Conservation (phyloP, 2,888 invertebrate genomes). For the Drepana falcataria region DNA sequence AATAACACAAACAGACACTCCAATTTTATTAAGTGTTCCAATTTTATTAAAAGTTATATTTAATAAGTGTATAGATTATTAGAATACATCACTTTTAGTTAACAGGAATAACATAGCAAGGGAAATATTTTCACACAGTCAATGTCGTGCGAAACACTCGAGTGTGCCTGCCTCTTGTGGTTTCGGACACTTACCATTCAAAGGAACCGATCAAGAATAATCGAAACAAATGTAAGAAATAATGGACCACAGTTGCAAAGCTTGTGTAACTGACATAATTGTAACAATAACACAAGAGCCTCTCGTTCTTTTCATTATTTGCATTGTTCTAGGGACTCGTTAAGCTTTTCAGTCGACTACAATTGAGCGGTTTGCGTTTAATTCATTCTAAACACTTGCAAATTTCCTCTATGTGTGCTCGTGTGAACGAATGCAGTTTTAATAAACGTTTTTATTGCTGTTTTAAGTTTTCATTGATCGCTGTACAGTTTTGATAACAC, state of each 20-base stretch:
- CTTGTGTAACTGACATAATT: constrained; percentile 60
- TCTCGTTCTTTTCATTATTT: constrained; percentile 57
- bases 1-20: no score
- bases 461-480: no score
- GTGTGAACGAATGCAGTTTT: constrained; percentile 26
- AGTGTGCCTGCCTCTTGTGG: constrained; percentile 25
- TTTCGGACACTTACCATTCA: constrained; percentile 42
- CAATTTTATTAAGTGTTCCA: no score
- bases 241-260: constrained; percentile 50
- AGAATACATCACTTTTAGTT: background rate
- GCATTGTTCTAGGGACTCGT: constrained; percentile 57
- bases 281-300: constrained; percentile 53
- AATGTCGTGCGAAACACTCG: constrained; percentile 34
- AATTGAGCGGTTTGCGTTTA: constrained; percentile 42
- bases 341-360: constrained; percentile 39
- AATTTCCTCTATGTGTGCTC: constrained; percentile 7
- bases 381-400: constrained; percentile 29
- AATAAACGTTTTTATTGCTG: no score
- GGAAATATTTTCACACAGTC: constrained; percentile 31
- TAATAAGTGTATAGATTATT: background rate
- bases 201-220: constrained; percentile 56
- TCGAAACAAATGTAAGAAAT: constrained; percentile 71
- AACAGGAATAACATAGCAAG: constrained; percentile 3
- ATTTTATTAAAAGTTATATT: no score
- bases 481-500: no score